Evolutionary conservation across 2,113 vertebrate species (phyloP).

Genomic region (Hippocampus barbouri): DNA sequence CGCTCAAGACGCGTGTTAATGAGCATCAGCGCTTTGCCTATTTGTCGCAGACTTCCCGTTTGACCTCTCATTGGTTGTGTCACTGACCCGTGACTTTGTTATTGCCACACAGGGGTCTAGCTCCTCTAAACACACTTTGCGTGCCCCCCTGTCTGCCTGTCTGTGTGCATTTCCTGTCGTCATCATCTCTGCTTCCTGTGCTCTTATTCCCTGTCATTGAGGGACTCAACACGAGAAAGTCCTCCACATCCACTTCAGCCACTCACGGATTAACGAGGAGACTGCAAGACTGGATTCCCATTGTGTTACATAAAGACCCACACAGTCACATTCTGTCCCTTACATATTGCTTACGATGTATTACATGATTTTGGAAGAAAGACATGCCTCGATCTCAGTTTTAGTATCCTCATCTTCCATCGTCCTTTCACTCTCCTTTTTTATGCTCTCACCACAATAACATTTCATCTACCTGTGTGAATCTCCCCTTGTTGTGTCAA

Average conservation of each 20-base stretch:
- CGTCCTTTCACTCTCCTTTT: constrained; percentile 10
- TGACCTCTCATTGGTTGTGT: constrained; percentile 47
- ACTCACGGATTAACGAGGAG: constrained; percentile 49
- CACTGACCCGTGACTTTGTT: constrained; percentile 63
- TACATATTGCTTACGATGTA: constrained; percentile 15
- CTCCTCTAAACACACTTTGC: constrained; percentile 62
- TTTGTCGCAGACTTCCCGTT: constrained; percentile 30
- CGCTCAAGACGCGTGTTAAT: neutral
- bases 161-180: constrained; percentile 60
- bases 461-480: constrained; percentile 22
- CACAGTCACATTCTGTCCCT: constrained; percentile 3
- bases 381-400: constrained; percentile 8
- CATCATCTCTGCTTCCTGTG: constrained; percentile 48
- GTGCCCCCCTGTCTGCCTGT: constrained; percentile 43
- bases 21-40: constrained; percentile 6
- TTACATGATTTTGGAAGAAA: constrained; percentile 15
- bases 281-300: constrained; percentile 30
- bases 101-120: constrained; percentile 61
- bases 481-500: constrained; percentile 15
- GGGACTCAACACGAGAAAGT: constrained; percentile 32
- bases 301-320: constrained; percentile 3
- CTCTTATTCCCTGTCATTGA: constrained; percentile 41
- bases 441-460: constrained; percentile 1
- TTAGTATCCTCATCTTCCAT: constrained; percentile 19
- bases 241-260: constrained; percentile 40